phyloP scores from a whole-genome alignment of 53 echinoderm and acorn worm genomes.

The Temnopleurus reevesii region DNA sequence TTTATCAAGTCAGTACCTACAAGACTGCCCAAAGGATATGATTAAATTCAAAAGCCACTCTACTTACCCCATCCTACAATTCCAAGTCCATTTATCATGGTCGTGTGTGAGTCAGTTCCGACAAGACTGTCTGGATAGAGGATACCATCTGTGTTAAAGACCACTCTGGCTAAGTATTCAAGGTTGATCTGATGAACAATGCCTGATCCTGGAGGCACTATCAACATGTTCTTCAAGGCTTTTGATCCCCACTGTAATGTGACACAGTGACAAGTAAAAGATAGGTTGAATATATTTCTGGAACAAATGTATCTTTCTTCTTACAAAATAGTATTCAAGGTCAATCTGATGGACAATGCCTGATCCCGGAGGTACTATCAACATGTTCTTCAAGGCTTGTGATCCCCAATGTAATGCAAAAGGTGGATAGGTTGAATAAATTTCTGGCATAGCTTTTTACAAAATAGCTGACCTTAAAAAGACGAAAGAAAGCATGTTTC shows the following conservation, averaged over 20 bases:
- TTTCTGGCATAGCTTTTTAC: not conserved
- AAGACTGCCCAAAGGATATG: too few relatives aligned
- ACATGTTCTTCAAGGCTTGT: conserved; percentile 90
- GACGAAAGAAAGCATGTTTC: too few relatives aligned
- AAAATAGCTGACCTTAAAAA: too few relatives aligned
- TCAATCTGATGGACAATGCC: conserved; percentile 90
- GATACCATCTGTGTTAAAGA: conserved; percentile 79
- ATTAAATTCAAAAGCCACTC: too few relatives aligned
- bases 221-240: conserved; percentile 98
- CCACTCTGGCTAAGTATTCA: conserved; percentile 92
- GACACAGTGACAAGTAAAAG: not conserved
- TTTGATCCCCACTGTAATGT: conserved; percentile 97
- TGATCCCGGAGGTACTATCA: conserved; percentile 92
- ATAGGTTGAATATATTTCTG: not conserved
- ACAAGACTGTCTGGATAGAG: conserved; percentile 96
- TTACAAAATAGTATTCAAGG: not conserved
- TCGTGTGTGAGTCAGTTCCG: conserved; percentile 96
- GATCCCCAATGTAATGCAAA: conserved; percentile 82
- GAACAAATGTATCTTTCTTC: not conserved
- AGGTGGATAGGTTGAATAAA: not conserved
- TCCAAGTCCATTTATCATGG: conserved; percentile 98
- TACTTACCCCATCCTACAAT: conserved; percentile 98
- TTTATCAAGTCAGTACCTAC: conserved; percentile 96
- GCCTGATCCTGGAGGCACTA: conserved; percentile 95
- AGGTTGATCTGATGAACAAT: conserved; percentile 95